Conservation (phyloP, 2,888 invertebrate genomes). For the Sericinus montela region DNA sequence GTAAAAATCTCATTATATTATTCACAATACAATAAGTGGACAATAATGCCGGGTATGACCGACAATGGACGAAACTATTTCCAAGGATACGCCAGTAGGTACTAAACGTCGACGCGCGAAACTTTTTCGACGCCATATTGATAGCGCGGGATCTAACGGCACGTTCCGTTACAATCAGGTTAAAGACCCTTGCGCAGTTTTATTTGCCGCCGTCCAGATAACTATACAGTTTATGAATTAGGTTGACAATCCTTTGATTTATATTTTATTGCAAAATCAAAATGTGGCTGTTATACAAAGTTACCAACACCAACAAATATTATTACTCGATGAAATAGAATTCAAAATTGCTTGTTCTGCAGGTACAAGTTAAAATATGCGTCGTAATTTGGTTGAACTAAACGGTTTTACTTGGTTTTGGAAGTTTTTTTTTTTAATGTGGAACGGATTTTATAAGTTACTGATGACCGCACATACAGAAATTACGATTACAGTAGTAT, state of each 20-base stretch:
- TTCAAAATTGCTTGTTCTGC: neutral
- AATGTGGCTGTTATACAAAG: neutral
- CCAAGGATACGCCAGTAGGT: conserved; percentile 30
- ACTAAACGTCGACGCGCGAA: conserved; percentile 24
- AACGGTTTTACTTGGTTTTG: conserved; percentile 13
- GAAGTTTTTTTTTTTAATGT: conserved; percentile 2
- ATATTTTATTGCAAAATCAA: neutral
- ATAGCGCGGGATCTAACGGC: conserved; percentile 51
- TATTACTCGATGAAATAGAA: conserved; percentile 1
- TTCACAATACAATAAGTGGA: neutral
- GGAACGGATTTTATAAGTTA: conserved; percentile 13
- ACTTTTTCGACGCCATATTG: conserved; percentile 40
- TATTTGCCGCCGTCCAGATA: conserved; percentile 5
- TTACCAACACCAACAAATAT: conserved; percentile 1
- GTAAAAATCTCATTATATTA: neutral
- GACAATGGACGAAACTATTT: conserved; percentile 6
- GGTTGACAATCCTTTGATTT: conserved; percentile 8
- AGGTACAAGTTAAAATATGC: neutral
- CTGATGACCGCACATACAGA: conserved; percentile 17
- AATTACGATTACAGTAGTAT: conserved; percentile 5
- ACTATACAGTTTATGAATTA: conserved; percentile 2
- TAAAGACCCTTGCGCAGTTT: conserved; percentile 34
- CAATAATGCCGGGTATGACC: neutral
- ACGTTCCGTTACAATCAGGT: conserved; percentile 37
- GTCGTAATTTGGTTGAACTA: conserved; percentile 16